A percentile compares a stretch with the other conserved stretches of the same genome.
These are phyloP conservation scores for Bombus huntii DNA, from an alignment of 1,140 invertebrate species.

Conservation along the genomic window DNA sequence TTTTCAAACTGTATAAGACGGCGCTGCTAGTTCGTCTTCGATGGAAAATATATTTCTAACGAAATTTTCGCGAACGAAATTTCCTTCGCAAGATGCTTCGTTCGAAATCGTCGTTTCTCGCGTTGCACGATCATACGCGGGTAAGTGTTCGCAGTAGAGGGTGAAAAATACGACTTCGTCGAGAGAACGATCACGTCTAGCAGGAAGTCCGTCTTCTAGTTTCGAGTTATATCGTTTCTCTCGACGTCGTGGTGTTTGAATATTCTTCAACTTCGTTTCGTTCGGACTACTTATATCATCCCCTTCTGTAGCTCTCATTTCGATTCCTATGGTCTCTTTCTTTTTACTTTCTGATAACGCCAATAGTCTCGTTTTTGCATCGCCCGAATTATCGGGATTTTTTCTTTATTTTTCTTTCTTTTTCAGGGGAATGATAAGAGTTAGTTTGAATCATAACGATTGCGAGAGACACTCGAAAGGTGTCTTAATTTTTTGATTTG, in stretches of 20 bases:
- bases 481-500: no score
- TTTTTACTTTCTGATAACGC: no score
- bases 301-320: neutral
- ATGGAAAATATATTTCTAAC: conserved; percentile 17
- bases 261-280: conserved; percentile 18
- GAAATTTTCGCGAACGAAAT: conserved; percentile 26
- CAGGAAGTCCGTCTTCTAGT: neutral
- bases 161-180: conserved; percentile 44
- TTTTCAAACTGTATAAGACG: neutral
- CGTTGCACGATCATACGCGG: neutral
- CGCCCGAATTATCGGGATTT: no score
- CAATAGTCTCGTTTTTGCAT: neutral
- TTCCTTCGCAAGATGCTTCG: conserved; percentile 11
- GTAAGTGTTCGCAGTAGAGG: conserved; percentile 10
- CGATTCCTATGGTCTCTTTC: neutral
- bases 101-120: neutral
- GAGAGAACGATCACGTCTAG: neutral
- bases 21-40: neutral
- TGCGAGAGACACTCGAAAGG: no score
- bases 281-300: neutral
- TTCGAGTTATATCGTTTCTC: neutral
- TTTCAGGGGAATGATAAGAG: neutral
- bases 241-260: neutral
- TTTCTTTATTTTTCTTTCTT: neutral
- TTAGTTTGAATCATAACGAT: neutral